These are phyloP conservation scores for Gasterosteus nipponicus DNA, from an alignment of 2,113 vertebrate species.

Conservation along the genomic window DNA sequence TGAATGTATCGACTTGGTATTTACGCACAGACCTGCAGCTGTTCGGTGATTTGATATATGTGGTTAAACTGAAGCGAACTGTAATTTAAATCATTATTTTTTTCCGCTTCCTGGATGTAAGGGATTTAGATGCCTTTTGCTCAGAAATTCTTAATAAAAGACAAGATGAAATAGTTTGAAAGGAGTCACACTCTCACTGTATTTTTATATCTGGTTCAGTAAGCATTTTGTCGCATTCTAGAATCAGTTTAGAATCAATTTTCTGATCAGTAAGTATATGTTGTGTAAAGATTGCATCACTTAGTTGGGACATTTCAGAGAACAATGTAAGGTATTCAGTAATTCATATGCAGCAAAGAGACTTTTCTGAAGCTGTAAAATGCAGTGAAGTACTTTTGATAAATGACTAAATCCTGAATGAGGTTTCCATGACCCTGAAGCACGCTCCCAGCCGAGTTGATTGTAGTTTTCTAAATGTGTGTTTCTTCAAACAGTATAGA, in stretches of 20 bases:
- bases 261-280: constrained; percentile 15
- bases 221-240: constrained; percentile 32
- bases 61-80: not conserved
- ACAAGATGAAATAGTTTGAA: not conserved
- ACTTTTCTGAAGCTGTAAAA: not conserved
- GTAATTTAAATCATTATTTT: not conserved
- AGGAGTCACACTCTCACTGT: not conserved
- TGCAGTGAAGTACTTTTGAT: not conserved
- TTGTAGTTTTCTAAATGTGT: constrained; percentile 10
- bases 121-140: not conserved
- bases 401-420: not conserved
- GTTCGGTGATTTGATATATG: not conserved
- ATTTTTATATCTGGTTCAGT: constrained; percentile 31
- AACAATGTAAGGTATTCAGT: constrained; percentile 11
- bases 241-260: constrained; percentile 52
- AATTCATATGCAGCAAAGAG: not conserved
- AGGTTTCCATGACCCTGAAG: not conserved
- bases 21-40: not conserved
- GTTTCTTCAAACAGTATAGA: constrained; percentile 9
- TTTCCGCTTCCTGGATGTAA: not conserved
- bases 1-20: not conserved
- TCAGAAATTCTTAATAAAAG: not conserved
- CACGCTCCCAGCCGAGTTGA: not conserved
- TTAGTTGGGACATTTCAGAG: constrained; percentile 21
- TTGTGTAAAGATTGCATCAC: constrained; percentile 27